Evolutionary conservation across 2,797 vertebrate genomes (phyloP).

Genomic region (Gephyroberyx darwinii): DNA sequence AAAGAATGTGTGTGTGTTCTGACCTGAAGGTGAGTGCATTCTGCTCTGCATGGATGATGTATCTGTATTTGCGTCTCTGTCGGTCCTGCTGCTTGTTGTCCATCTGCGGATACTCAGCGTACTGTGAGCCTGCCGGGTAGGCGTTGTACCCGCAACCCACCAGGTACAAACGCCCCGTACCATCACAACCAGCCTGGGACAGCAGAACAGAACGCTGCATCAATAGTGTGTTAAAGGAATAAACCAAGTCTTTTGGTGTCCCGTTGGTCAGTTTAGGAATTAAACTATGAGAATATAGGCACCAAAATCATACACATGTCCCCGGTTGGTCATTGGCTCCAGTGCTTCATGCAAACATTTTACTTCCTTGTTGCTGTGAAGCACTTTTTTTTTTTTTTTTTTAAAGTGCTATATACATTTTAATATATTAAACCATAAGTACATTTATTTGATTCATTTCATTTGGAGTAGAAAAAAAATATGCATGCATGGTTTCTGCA

Average conservation of each 20-base stretch:
- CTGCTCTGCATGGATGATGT: slow-evolving; percentile 95
- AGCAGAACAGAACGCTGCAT: not conserved
- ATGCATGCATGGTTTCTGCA: not conserved
- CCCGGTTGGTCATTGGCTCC: no score
- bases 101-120: slow-evolving; percentile 95
- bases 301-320: no score
- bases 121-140: slow-evolving; percentile 91
- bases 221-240: not conserved
- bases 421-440: no score
- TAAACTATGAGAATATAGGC: no score
- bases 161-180: slow-evolving; percentile 87
- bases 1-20: not conserved
- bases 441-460: no score
- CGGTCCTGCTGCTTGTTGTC: slow-evolving; percentile 92
- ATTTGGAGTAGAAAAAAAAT: not conserved
- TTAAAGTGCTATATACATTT: no score
- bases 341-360: no score
- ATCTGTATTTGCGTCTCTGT: slow-evolving; percentile 92
- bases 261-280: no score
- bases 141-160: slow-evolving; percentile 96
- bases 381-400: no score
- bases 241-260: no score
- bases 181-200: slow-evolving; percentile 84
- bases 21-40: slow-evolving; percentile 97
- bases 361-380: no score